Evolutionary conservation across 1,140 invertebrate species (phyloP), one percentile per base, ranked within the genome.

Genomic region (Halesus radiatus): DNA sequence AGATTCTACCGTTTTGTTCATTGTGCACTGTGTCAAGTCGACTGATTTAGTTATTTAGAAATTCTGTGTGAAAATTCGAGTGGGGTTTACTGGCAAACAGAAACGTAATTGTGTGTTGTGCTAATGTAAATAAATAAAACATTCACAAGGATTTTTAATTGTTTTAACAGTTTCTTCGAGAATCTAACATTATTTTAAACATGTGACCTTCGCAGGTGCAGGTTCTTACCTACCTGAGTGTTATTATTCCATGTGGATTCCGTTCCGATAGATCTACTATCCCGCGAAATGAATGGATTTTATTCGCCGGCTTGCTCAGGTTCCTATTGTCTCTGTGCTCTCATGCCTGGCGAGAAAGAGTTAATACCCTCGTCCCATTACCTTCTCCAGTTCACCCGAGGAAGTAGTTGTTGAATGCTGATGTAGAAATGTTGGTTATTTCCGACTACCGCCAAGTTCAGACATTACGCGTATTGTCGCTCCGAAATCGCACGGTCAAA

Each of bases 271-370:
- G 62, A 16, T 66, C 6, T 29, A 66, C 62, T 22, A 66, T 66
- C 62, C 62, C 22, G 62, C 62, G 26, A 66, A 66, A 66, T 37
- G 45, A 20, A 70, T 70, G 60, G 15, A 20, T 45, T 70, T 70
- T 18, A 45, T 23, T 45, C 66, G 32, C 66, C 32, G 66, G 37
- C 37, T 70, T 32, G 62, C 62, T 66, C 62, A 26, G 20, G 18
- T 20, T 62, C 52, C 75, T 64, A 82, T 82, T 82, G 81, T 82
- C 75, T 76, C 62, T 74, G 81, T 26, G 18, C 70, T 58, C 22
- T 58, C 68, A 77, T 77, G 81, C 81, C 54, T 82, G 78, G 78
- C 78, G 81, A 26, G 75, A 53, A 77, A 77, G 58, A 77, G 75
- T 50, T 18, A 77, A 66, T 77, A 77, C 58, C 58, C 58, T 58